Base-by-base conservation (phyloP, 1,140 invertebrate genomes). In the Papilio helenus region DNA sequence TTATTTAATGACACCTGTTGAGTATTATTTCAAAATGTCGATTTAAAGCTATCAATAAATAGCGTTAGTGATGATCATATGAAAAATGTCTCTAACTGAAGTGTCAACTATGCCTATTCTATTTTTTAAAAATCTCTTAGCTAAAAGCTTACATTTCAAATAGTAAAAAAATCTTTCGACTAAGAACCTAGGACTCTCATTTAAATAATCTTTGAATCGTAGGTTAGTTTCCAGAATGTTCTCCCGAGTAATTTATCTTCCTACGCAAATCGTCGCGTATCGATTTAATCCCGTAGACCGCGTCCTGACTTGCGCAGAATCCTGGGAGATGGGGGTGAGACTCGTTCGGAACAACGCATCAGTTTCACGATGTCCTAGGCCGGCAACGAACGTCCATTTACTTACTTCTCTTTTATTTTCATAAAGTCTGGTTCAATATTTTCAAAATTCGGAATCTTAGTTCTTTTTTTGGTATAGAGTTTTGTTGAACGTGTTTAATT, bases 281-380 rank as follows among this genome's bases (percentile, higher is more conserved):
- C 14, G 72, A 74, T 74, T 74, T 4, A 3, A 23, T 18, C 26
- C 14, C 20, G 44, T 8, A 39, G 9, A 10, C 39, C 49, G 72
- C 72, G 42, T 16, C 44, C 23, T 12, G 72, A 74, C 20, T 20
- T 74, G 72, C 72, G 72, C 72, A 44, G 39, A 49, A 44, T 23
- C n/a, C 72, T 23, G 72, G n/a, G 23, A 44, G 39, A 26, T 14
- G 42, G 44, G n/a, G 42, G 4, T 34, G 14, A 68, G 26, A 68
- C 61, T 29, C 23, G 7, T 29, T 14, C 51, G n/a, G 51, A 55
- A 20, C 8, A 29, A 68, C 61, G 61, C 61, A 16, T 16, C 61
- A 68, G 61, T 68, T 68, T 68, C 23, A 16, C 61, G 14, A 68
- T 29, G 61, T 16, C 26, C 26, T 68, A 68, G 61, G 61, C 61